These are phyloP conservation scores for Dasyurus viverrinus DNA, from an alignment of 2,113 vertebrate genomes.

Conservation along the genomic window DNA sequence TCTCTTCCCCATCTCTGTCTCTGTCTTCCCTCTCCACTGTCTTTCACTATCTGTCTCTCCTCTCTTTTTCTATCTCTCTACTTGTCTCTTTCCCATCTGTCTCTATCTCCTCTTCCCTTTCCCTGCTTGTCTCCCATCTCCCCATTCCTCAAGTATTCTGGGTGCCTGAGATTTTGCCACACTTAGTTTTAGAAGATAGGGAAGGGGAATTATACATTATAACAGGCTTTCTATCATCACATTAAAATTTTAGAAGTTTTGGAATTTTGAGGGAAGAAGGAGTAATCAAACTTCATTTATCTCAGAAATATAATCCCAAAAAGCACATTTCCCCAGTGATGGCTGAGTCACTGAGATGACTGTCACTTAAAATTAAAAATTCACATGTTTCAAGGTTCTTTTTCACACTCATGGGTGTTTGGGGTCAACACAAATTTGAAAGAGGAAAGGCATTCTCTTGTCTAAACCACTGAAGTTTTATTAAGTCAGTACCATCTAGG, in stretches of 20 bases:
- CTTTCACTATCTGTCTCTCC: too few species aligned
- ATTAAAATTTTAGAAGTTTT: not conserved
- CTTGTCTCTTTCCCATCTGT: not conserved
- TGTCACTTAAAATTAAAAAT: not conserved
- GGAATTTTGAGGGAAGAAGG: not conserved
- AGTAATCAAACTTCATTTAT: not conserved
- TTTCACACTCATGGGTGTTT: not conserved
- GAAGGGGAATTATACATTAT: not conserved
- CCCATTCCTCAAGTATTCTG: not conserved
- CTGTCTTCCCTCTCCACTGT: too few species aligned
- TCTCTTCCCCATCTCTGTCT: not conserved
- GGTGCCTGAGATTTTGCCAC: not conserved
- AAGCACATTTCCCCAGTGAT: not conserved
- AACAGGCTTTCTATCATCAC: not conserved
- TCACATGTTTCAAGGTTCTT: not conserved
- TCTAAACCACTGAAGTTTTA: not conserved
- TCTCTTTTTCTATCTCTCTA: too few species aligned
- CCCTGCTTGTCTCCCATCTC: too few species aligned
- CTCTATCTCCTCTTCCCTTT: too few species aligned
- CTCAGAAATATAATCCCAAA: not conserved
- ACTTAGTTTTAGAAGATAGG: not conserved
- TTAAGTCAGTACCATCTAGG: not conserved
- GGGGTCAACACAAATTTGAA: not conserved
- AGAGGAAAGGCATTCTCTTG: not conserved
- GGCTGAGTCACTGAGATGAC: not conserved